Base-by-base conservation (phyloP, 2,888 invertebrate genomes). In the Gerosis bhagava region DNA sequence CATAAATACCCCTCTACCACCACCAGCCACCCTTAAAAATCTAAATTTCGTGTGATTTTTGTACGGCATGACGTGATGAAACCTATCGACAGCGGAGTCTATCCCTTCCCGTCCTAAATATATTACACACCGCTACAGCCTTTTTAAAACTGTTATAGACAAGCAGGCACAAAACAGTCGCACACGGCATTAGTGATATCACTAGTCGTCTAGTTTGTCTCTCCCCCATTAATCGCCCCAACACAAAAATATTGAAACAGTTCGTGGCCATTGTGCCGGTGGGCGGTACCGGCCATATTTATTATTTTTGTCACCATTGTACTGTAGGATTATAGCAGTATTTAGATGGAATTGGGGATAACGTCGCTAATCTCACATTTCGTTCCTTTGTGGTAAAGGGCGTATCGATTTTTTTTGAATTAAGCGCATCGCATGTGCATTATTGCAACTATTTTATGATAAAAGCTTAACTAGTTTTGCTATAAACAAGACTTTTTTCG, bases 331-430 rank as follows among this genome's bases (percentile, higher is more conserved):
- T 84, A 88, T 74, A 77, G 73, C 64, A 73, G 83, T 83, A 84
- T 88, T 88, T 87, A 88, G 88, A 88, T 88, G 79, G 77, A 86
- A 88, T 88, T 87, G 86, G 83, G 86, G 86, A 88, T 88, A 87
- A 83, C 63, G 81, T 64, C 62, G 67, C 77, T 86, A 86, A 86
- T 86, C 87, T 79, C 72, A 67, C 68, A 63, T 76, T 77, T 70
- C 65, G 65, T 61, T 66, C 65, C 65, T 66, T 75, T 67, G 63
- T 63, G 70, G 66, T 61, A 62, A 59, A 21, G 65, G 55, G 57
- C 58, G 53, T 65, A 83, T 83, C 79, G 83, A 83, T 84, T 80
- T 76, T 71, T 69, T 54, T 49, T 49, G 53, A 35, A 50, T 51
- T 50, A 44, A 55, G 3, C 36, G 36, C 32, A 39, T 26, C 24